A percentile compares a stretch with the other conserved stretches of the same genome.
phyloP scores from a whole-genome alignment of 1,140 invertebrate species.

The Pemphigus obesinymphae region DNA sequence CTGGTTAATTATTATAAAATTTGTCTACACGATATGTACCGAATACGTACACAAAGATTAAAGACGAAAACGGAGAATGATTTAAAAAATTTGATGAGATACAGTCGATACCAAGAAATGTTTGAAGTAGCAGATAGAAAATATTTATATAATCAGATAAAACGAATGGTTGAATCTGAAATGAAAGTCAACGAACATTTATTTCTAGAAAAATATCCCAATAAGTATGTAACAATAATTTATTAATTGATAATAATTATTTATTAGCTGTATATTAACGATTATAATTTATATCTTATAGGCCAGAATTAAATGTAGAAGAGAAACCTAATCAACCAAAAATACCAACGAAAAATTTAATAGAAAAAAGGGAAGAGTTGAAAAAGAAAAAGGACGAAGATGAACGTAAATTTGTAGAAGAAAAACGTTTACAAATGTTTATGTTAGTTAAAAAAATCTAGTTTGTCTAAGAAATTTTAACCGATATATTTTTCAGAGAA shows the following conservation, averaged over 20 bases:
- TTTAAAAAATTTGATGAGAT: neutral
- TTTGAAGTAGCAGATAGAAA: conserved; percentile 9
- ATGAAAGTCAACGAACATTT: conserved; percentile 30
- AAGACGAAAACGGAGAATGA: neutral
- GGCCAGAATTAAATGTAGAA: conserved; percentile 3
- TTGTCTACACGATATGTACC: neutral
- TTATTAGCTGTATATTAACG: neutral
- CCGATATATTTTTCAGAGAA: neutral
- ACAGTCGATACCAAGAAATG: neutral
- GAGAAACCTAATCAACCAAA: neutral
- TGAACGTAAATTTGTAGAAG: conserved; percentile 2
- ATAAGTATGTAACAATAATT: neutral
- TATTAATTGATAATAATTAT: neutral
- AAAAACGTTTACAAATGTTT: conserved; percentile 21
- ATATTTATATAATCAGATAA: neutral
- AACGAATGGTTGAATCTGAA: conserved; percentile 24
- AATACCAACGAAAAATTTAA: neutral
- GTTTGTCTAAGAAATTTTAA: neutral
- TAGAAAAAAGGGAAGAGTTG: neutral
- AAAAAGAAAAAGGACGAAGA: neutral
- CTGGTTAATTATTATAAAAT: conserved; percentile 3
- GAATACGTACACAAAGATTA: neutral
- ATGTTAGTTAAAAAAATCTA: conserved; percentile 18
- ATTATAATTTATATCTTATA: too few relatives aligned
- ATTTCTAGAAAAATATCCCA: neutral